Conservation (phyloP, 1,140 invertebrate genomes). For the Musca domestica region DNA sequence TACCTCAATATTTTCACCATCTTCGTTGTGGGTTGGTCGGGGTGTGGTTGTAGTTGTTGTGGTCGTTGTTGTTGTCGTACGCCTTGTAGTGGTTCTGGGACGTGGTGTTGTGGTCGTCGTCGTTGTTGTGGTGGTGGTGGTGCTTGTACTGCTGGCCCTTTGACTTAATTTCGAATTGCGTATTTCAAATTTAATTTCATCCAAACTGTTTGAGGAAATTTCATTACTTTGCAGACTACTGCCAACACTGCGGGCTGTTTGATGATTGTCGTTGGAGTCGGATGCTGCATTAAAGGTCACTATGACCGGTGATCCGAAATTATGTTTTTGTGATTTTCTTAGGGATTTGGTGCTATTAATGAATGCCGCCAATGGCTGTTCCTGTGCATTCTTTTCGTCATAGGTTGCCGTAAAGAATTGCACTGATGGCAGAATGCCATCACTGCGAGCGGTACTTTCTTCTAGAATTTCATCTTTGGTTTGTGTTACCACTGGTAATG, state of each 20-base stretch:
- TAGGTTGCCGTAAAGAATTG: conserved; percentile 52
- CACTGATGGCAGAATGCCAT: conserved; percentile 43
- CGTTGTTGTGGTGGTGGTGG: conserved; percentile 54
- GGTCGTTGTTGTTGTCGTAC: conserved; percentile 54
- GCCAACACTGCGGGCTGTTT: conserved; percentile 42
- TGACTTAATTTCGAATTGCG: conserved; percentile 36
- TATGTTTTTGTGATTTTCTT: conserved; percentile 40
- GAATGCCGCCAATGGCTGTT: conserved; percentile 45
- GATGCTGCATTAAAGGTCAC: neutral
- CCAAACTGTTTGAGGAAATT: conserved; percentile 38
- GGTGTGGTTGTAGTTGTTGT: conserved; percentile 61
- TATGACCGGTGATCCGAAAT: conserved; percentile 4
- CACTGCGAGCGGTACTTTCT: conserved; percentile 40
- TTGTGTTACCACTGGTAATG: conserved; percentile 50
- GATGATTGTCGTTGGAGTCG: conserved; percentile 29
- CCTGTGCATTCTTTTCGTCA: conserved; percentile 46
- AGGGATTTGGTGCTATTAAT: conserved; percentile 47
- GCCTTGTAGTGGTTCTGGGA: conserved; percentile 37
- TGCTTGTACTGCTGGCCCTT: conserved; percentile 43
- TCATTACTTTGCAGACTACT: conserved; percentile 41
- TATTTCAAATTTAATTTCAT: conserved; percentile 51
- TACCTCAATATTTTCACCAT: conserved; percentile 64
- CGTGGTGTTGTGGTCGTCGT: conserved; percentile 59
- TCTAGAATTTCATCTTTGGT: conserved; percentile 45
- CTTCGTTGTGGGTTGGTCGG: conserved; percentile 61